A percentile compares a stretch with the other conserved stretches of the same genome.
These are phyloP conservation scores for Aradus depressus DNA, from an alignment of 2,888 invertebrate genomes.

Conservation along the genomic window DNA sequence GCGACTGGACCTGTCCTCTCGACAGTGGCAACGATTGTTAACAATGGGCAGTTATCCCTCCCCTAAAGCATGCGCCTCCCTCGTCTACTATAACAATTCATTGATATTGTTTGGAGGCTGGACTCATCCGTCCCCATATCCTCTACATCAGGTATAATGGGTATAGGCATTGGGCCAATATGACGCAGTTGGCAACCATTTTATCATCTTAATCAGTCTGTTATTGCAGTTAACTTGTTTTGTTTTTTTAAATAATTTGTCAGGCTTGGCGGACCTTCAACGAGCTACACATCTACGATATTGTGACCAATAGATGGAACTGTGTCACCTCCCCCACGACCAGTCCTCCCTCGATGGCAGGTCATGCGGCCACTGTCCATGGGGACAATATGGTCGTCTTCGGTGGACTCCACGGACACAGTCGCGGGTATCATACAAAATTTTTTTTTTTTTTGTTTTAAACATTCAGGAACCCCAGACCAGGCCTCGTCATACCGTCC, in stretches of 20 bases:
- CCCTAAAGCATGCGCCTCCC: constrained; percentile 88
- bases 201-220: no score
- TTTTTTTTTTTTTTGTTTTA: no score
- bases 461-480: no score
- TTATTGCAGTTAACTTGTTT: neutral
- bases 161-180: no score
- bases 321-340: constrained; percentile 46
- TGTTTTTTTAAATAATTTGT: constrained; percentile 26
- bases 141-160: constrained; percentile 56
- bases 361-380: constrained; percentile 83
- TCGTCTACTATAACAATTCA: constrained; percentile 75
- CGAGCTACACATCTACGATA: constrained; percentile 80
- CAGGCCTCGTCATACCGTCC: no score
- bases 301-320: constrained; percentile 68
- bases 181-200: no score
- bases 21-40: constrained; percentile 73
- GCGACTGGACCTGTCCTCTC: constrained; percentile 76
- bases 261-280: constrained; percentile 73
- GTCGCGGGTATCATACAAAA: constrained; percentile 31
- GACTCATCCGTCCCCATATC: constrained; percentile 82
- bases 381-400: constrained; percentile 73
- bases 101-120: constrained; percentile 89
- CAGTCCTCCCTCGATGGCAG: constrained; percentile 74
- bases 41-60: constrained; percentile 85
- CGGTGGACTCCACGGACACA: constrained; percentile 49